Evolutionary conservation across 1,140 invertebrate genomes (phyloP).

Genomic region (Drosophila nikananu): DNA sequence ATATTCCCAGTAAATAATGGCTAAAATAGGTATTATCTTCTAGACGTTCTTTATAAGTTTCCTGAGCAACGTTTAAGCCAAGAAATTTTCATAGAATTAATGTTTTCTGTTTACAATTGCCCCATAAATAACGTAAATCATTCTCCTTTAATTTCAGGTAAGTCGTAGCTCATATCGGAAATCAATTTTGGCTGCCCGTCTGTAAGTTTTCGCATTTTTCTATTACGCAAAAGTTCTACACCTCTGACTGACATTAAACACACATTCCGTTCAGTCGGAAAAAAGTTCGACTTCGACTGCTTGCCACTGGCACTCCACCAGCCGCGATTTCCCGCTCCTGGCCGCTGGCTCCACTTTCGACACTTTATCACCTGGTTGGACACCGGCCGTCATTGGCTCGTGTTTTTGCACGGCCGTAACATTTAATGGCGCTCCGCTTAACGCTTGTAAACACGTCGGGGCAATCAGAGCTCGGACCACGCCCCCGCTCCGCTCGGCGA

Average conservation of each 20-base stretch:
- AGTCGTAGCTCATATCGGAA: constrained; percentile 18
- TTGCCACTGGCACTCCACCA: constrained; percentile 15
- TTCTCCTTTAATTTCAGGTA: constrained; percentile 52
- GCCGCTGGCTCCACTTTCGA: constrained; percentile 48
- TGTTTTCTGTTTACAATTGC: neutral
- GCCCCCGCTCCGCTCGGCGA: constrained; percentile 26
- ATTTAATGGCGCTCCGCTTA: constrained; percentile 78
- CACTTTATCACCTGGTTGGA: constrained; percentile 80
- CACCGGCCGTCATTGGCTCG: constrained; percentile 59
- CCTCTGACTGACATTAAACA: constrained; percentile 3
- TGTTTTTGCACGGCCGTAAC: constrained; percentile 69
- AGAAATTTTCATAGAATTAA: neutral
- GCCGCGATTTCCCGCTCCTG: constrained; percentile 6
- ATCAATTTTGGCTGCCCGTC: constrained; percentile 29
- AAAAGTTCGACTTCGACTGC: constrained; percentile 36
- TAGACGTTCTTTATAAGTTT: no score
- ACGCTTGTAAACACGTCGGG: constrained; percentile 79
- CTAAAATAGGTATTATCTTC: neutral
- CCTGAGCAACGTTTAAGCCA: no score
- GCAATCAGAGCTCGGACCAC: constrained; percentile 55
- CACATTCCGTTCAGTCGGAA: constrained; percentile 5
- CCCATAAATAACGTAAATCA: neutral
- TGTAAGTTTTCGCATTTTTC: constrained; percentile 53
- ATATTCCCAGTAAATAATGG: neutral
- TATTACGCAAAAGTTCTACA: constrained; percentile 10